These are phyloP conservation scores for Melitaea athalia DNA, from an alignment of 2,888 invertebrate species.

Conservation along the genomic window DNA sequence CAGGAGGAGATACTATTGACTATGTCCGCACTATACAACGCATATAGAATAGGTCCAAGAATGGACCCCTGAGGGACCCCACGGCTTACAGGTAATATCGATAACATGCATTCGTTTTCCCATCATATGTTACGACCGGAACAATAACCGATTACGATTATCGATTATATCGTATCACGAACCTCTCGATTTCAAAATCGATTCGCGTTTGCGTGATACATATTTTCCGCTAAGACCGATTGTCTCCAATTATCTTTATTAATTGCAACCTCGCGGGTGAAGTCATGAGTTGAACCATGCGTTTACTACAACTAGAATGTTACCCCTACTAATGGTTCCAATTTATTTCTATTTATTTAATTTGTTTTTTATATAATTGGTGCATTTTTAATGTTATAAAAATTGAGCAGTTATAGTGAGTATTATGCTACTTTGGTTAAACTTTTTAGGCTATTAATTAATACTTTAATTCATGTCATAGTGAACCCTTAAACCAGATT, in stretches of 20 bases:
- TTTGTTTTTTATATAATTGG: neutral
- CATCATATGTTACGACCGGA: conserved; percentile 41
- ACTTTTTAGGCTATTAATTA: too few species aligned
- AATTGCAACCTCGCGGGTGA: conserved; percentile 64
- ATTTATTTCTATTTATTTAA: neutral
- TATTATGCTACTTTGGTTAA: too few species aligned
- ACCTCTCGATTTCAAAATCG: conserved; percentile 43
- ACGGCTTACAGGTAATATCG: too few species aligned
- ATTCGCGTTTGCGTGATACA: conserved; percentile 43
- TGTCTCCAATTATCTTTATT: conserved; percentile 62
- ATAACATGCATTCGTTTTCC: conserved; percentile 20
- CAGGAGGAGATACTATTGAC: too few species aligned
- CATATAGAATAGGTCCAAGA: too few species aligned
- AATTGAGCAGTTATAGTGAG: neutral
- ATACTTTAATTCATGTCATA: too few species aligned
- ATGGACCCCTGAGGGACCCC: too few species aligned
- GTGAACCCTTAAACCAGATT: too few species aligned
- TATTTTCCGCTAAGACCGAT: conserved; percentile 64
- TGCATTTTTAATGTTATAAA: neutral
- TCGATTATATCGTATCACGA: conserved; percentile 44
- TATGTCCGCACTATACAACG: too few species aligned
- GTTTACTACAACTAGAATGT: conserved; percentile 12
- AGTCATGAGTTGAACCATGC: conserved; percentile 45
- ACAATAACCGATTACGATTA: conserved; percentile 42
- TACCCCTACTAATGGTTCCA: neutral